These are phyloP conservation scores for Sciaenops ocellatus DNA, from an alignment of 2,797 vertebrate genomes.

Conservation along the genomic window DNA sequence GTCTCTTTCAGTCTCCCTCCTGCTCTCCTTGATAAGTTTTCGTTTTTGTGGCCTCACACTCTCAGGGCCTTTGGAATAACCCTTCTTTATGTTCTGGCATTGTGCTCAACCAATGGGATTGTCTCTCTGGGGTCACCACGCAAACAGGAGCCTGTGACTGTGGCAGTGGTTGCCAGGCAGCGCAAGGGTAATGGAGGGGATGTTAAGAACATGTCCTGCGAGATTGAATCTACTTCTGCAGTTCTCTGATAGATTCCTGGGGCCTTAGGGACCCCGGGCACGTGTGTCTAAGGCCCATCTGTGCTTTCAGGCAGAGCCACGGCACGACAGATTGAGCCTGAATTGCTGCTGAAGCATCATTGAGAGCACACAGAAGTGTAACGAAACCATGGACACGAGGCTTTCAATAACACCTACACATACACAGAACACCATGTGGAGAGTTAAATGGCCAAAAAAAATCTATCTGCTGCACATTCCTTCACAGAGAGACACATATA, in stretches of 20 bases:
- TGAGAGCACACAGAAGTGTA: constrained; percentile 52
- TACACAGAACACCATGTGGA: constrained; percentile 12
- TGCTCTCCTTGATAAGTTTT: constrained; percentile 54
- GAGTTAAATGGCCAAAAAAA: constrained; percentile 11
- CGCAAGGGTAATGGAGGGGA: constrained; percentile 61
- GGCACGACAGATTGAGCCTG: constrained; percentile 58
- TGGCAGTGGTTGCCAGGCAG: constrained; percentile 64
- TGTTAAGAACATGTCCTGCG: constrained; percentile 64
- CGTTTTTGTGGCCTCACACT: constrained; percentile 47
- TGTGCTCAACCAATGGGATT: constrained; percentile 58
- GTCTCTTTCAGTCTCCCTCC: constrained; percentile 25
- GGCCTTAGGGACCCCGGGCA: constrained; percentile 54
- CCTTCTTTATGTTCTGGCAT: constrained; percentile 58
- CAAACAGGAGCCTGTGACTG: constrained; percentile 53
- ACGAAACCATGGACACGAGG: constrained; percentile 23
- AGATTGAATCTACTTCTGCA: constrained; percentile 66
- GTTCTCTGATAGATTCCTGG: constrained; percentile 61
- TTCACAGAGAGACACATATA: constrained; percentile 15
- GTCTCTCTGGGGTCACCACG: constrained; percentile 62
- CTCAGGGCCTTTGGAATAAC: constrained; percentile 66
- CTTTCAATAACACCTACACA: constrained; percentile 46
- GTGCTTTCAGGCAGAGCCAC: constrained; percentile 56
- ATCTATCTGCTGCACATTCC: constrained; percentile 7
- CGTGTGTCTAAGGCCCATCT: constrained; percentile 60
- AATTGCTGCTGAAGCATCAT: constrained; percentile 62